phyloP scores from a whole-genome alignment of 2,113 vertebrate species.

The Nyctibius bracteatus region DNA sequence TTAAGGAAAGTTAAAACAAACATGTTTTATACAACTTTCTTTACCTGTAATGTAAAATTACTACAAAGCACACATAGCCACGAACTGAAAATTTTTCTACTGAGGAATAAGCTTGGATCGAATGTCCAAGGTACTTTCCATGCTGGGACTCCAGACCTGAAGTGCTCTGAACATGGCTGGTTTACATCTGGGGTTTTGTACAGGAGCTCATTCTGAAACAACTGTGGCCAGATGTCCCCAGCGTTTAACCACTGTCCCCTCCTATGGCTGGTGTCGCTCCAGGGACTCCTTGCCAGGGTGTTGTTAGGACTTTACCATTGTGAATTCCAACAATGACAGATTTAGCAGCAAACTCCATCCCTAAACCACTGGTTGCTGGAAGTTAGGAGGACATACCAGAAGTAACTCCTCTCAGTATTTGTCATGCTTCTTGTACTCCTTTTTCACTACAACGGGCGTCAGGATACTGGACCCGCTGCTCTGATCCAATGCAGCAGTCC shows the following conservation, averaged over 20 bases:
- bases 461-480: background rate
- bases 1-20: background rate
- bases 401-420: background rate
- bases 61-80: background rate
- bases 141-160: background rate
- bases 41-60: background rate
- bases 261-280: background rate
- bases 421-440: background rate
- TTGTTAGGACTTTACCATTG: background rate
- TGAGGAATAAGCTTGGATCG: background rate
- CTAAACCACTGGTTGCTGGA: background rate
- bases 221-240: background rate
- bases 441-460: background rate
- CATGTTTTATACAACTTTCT: background rate
- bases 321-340: background rate
- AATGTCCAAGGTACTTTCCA: background rate
- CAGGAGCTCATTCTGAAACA: background rate
- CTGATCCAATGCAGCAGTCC: background rate
- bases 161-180: background rate
- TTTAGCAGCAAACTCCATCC: background rate
- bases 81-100: background rate
- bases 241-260: background rate
- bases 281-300: background rate
- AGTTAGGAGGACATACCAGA: background rate
- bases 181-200: background rate